Evolutionary conservation across 2,888 invertebrate genomes (phyloP).

Genomic region (Bellardia bayeri): DNA sequence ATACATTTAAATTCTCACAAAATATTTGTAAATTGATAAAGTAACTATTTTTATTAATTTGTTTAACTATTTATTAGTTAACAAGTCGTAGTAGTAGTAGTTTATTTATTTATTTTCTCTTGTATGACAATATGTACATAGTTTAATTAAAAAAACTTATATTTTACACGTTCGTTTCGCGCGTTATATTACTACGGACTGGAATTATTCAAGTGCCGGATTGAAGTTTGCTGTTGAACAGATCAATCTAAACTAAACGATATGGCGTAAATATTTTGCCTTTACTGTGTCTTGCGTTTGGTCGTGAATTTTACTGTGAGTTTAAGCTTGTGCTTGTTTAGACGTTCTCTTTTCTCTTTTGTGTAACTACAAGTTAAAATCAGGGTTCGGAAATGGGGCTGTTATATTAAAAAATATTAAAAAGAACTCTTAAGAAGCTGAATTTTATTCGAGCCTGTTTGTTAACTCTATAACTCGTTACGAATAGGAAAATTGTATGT

Average conservation of each 20-base stretch:
- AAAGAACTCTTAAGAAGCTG: no score
- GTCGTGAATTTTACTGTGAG: conserved; percentile 52
- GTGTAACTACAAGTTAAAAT: conserved; percentile 17
- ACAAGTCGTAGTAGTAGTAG: background rate
- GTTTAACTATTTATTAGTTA: conserved; percentile 59
- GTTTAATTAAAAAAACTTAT: conserved; percentile 8
- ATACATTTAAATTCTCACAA: background rate
- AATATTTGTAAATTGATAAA: conserved; percentile 62
- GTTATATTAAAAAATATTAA: background rate
- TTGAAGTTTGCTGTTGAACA: conserved; percentile 48
- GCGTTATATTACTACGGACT: background rate
- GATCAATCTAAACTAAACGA: conserved; percentile 65
- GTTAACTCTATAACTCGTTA: no score
- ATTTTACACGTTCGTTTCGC: conserved; percentile 50
- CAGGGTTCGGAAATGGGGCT: conserved; percentile 46
- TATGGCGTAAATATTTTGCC: conserved; percentile 46
- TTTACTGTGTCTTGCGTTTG: conserved; percentile 46
- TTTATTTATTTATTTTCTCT: conserved; percentile 15
- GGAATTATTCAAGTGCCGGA: background rate
- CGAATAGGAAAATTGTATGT: no score
- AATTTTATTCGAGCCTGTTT: no score
- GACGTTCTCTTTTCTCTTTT: conserved; percentile 47
- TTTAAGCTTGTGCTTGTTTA: conserved; percentile 30
- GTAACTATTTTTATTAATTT: conserved; percentile 41
- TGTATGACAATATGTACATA: background rate